Evolutionary conservation across 2,797 vertebrate genomes (phyloP), one percentile per base, ranked within the genome.

Genomic region (Hemitrygon akajei): DNA sequence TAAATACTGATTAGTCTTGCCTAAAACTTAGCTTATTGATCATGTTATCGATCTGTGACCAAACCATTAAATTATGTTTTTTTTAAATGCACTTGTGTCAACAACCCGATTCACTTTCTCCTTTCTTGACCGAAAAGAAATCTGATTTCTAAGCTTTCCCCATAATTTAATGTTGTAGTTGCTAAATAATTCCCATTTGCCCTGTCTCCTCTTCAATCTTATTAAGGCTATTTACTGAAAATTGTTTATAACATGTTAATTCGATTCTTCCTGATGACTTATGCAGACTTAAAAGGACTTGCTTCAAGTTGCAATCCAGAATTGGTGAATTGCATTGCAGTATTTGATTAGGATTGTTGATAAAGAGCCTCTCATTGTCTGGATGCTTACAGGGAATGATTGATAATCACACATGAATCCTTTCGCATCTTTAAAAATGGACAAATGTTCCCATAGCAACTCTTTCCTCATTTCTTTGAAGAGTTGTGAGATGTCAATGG

Each of bases 351-450:
- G 40, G 69, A 47, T 56, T 93, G 91, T 47, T 47, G 40, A 93
- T 93, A 76, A 37, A 75, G 25, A 93, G 40, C 40, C 30, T 93
- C 91, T 27, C 91, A 47, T n/a, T 76, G 91, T 7, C 71, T 58
- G 25, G 71, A 76, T 47, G 93, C 91, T 47, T 93, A 30, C 47
- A 93, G 71, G 34, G 69, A 93, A 93, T 93, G 91, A 93, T 76
- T 75, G 47, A 93, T 89, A 89, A 89, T 89, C 86, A 66, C 60
- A 66, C 16, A 20, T 20, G 66, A 89, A 89, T 89, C 60, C 63
- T n/a, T 69, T 69, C 66, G n/a, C 60, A 69, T n/a, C 60, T 89
- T 89, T 69, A 60, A 69, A 63, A 89, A 89, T 89, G 86, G 86
- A 89, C 60, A 37, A 20, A 7, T 20, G 60, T 69, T 89, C 20